A percentile compares a stretch with the other conserved stretches of the same genome.
Evolutionary conservation across 2,113 vertebrate genomes (phyloP).

Genomic region (Indri indri): DNA sequence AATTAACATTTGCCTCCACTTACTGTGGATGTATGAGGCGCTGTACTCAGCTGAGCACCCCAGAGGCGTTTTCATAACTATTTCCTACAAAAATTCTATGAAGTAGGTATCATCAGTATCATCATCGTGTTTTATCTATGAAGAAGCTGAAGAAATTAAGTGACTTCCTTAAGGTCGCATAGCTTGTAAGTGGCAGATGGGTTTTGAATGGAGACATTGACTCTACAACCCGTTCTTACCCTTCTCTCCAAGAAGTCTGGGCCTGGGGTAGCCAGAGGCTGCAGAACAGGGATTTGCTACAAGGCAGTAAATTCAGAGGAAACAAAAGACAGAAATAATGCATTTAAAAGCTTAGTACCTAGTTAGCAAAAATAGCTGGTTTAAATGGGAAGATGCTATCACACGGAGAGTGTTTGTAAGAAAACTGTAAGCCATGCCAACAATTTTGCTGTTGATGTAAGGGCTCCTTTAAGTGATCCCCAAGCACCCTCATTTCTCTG

Average conservation of each 20-base stretch:
- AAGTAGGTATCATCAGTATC: neutral
- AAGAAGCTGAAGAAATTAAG: neutral
- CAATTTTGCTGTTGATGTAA: neutral
- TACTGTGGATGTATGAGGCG: neutral
- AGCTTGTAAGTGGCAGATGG: neutral
- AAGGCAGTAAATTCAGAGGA: neutral
- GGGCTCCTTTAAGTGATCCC: neutral
- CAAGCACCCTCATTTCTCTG: neutral
- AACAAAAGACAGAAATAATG: neutral
- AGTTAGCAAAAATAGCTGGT: neutral
- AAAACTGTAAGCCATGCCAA: neutral
- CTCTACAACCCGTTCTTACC: neutral
- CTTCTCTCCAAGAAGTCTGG: neutral
- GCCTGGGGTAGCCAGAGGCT: neutral
- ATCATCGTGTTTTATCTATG: neutral
- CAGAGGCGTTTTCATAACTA: neutral
- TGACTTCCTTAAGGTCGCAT: neutral
- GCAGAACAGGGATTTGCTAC: neutral
- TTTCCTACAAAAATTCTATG: neutral
- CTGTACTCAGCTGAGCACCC: neutral
- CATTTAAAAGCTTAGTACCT: neutral
- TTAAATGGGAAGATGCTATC: neutral
- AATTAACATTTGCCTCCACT: neutral
- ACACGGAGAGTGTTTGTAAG: neutral
- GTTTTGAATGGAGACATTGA: neutral